Evolutionary conservation across 2,888 invertebrate genomes (phyloP).

Genomic region (Creontiades dilutus): DNA sequence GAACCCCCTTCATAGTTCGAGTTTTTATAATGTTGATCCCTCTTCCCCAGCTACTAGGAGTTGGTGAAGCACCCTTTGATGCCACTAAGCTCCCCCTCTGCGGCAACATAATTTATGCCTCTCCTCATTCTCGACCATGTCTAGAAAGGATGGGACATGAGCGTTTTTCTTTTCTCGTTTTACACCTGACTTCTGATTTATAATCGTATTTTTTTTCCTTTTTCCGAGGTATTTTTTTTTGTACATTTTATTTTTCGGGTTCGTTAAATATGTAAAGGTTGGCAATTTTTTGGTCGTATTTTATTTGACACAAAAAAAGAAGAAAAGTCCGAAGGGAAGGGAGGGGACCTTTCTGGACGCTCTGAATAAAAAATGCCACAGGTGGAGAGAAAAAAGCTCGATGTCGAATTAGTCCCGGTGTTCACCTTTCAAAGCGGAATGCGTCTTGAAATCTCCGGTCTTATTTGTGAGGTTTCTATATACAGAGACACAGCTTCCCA

Average conservation of each 20-base stretch:
- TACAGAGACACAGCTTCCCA: too few species aligned
- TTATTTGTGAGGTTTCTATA: slow-evolving; percentile 16
- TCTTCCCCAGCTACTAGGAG: not conserved
- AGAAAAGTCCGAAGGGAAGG: slow-evolving; percentile 3
- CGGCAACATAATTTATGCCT: slow-evolving; percentile 33
- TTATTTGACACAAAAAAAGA: too few species aligned
- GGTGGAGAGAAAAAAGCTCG: slow-evolving; percentile 32
- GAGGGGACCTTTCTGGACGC: slow-evolving; percentile 21
- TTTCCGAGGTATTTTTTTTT: slow-evolving; percentile 3
- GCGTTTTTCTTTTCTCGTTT: slow-evolving; percentile 44
- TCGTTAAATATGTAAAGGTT: slow-evolving; percentile 63
- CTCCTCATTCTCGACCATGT: slow-evolving; percentile 29
- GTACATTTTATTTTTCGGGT: slow-evolving; percentile 42
- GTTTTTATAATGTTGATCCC: slow-evolving; percentile 36
- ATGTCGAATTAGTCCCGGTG: slow-evolving; percentile 33
- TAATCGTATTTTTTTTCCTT: slow-evolving; percentile 29
- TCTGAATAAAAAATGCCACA: slow-evolving; percentile 4
- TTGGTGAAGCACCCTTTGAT: slow-evolving; percentile 16
- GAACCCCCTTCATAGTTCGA: slow-evolving; percentile 8
- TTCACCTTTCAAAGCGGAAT: slow-evolving; percentile 31
- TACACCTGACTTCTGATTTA: slow-evolving; percentile 66
- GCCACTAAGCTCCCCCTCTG: slow-evolving; percentile 12
- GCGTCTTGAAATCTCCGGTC: not conserved
- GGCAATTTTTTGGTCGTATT: slow-evolving; percentile 41
- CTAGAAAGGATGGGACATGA: slow-evolving; percentile 27